Conservation (phyloP, 2,888 invertebrate species). For the Acanthosepion lycidas region DNA sequence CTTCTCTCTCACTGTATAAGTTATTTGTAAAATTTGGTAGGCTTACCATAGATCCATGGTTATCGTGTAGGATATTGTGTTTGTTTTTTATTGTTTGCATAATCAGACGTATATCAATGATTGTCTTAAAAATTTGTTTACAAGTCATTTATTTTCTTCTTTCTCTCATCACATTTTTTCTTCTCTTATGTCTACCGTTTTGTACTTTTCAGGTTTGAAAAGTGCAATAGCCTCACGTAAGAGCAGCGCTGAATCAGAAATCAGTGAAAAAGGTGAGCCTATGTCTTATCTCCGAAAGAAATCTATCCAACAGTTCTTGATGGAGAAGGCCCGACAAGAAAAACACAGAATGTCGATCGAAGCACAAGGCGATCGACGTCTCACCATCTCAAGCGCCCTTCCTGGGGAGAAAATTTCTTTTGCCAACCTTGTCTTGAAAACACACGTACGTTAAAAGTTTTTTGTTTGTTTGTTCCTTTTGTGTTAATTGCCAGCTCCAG, state of each 20-base stretch:
- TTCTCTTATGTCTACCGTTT: neutral
- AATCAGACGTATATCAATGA: too few relatives aligned
- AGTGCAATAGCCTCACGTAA: neutral
- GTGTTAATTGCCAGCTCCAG: neutral
- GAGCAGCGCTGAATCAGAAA: neutral
- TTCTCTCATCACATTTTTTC: neutral
- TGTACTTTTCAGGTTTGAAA: neutral
- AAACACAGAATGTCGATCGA: neutral
- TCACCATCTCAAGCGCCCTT: neutral
- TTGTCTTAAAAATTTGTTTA: neutral
- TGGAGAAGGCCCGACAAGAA: slow-evolving; percentile 44
- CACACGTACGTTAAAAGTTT: slow-evolving; percentile 41
- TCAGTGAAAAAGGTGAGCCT: neutral
- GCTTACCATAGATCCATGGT: too few relatives aligned
- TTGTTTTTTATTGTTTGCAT: too few relatives aligned
- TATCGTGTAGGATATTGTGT: too few relatives aligned
- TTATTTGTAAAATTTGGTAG: too few relatives aligned
- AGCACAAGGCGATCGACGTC: neutral
- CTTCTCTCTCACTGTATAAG: too few relatives aligned
- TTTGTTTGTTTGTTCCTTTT: too few relatives aligned
- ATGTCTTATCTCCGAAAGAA: slow-evolving; percentile 36
- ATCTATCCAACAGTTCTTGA: slow-evolving; percentile 38
- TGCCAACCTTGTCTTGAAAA: slow-evolving; percentile 35
- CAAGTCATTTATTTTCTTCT: neutral
- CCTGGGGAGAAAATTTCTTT: slow-evolving; percentile 12